Evolutionary conservation across 2,888 invertebrate species (phyloP).

Genomic region (Cephus spinipes): DNA sequence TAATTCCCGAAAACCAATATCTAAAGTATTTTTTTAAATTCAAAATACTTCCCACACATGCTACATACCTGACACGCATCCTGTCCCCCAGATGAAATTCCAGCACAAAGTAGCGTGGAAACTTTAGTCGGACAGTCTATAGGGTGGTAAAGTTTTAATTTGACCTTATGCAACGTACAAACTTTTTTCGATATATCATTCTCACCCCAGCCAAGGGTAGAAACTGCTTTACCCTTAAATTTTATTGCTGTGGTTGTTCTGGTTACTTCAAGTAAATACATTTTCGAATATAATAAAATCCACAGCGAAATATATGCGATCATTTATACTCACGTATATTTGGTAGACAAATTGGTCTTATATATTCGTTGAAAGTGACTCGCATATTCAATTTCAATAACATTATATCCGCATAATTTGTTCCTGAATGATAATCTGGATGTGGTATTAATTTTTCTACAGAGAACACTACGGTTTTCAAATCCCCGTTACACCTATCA

Average conservation of each 20-base stretch:
- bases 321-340: conserved; percentile 25
- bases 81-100: conserved; percentile 25
- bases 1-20: background rate
- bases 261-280: background rate
- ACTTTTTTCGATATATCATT: conserved; percentile 27
- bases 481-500: conserved; percentile 29
- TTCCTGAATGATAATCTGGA: conserved; percentile 31
- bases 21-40: conserved; percentile 2
- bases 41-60: conserved; percentile 12
- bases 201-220: conserved; percentile 39
- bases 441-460: conserved; percentile 33
- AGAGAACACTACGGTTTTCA: conserved; percentile 28
- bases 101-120: conserved; percentile 36
- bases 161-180: conserved; percentile 30
- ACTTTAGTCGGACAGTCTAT: conserved; percentile 26
- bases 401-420: conserved; percentile 37
- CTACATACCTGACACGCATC: conserved; percentile 34
- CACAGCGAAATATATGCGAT: background rate
- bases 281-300: background rate
- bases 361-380: conserved; percentile 40
- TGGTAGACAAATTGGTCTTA: conserved; percentile 44
- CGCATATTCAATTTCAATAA: conserved; percentile 39
- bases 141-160: conserved; percentile 29
- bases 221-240: conserved; percentile 29
- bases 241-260: conserved; percentile 17